Evolutionary conservation across 2,113 vertebrate genomes (phyloP), one percentile per base, ranked within the genome.

Genomic region (Myrmophylax atrothorax): DNA sequence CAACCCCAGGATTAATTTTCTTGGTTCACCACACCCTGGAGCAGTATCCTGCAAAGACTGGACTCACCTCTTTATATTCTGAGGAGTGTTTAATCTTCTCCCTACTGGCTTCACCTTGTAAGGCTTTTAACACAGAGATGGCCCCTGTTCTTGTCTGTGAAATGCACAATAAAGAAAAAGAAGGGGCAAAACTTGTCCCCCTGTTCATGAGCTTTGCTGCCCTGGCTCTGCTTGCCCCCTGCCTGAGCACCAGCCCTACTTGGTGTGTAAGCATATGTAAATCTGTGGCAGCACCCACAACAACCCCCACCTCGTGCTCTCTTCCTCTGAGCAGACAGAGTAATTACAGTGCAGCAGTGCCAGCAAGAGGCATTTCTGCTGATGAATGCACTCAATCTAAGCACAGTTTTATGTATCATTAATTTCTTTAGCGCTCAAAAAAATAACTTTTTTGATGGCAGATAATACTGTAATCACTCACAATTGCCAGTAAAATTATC

Each of bases 391-490:
- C 92, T 95, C 95, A 94, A 97, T 97, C 97, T 97, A 93, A 96
- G 95, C 95, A 96, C 95, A 95, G 96, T 97, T 98, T 98, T 99
- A 99, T 99, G 98, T 99, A 96, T 98, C 99, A 99, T 99, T 99
- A 98, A 98, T 97, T 98, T 96, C 95, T 96, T 97, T 97, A 97
- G 97, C 84, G 14, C 98, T 98, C 98, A 97, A 98, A 98, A 96
- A 97, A 94, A 99, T 90, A 97, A 98, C 98, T 97, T 98, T 98
- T 99, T 98, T 98, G 98, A 96, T 94, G 96, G 94, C 97, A 98
- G 96, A 98, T 99, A 99, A 99, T 99, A 98, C 98, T 98, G 98
- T 99, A 99, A 99, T 99, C 98, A 99, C 98, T 99, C 98, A 99
- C 98, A 99, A 99, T 99, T 97, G 88, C 96, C 97, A 97, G 94